Evolutionary conservation across 2,797 vertebrate genomes (phyloP).

Genomic region (Salmo trutta): DNA sequence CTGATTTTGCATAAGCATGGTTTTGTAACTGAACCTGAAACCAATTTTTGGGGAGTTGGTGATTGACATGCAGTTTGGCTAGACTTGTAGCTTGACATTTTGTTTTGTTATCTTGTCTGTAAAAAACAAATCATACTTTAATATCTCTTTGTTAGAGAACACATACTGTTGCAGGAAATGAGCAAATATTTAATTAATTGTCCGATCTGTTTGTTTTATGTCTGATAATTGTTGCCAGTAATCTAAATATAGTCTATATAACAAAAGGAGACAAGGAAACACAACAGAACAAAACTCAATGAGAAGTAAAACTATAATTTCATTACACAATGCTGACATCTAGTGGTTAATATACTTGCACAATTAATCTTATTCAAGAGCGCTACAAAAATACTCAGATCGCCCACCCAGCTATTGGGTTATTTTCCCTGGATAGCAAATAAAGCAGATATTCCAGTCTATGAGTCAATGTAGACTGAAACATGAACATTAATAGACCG

Average conservation of each 20-base stretch:
- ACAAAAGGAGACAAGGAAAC: neutral
- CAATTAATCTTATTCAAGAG: conserved; percentile 8
- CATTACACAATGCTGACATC: conserved; percentile 69
- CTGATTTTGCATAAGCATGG: neutral
- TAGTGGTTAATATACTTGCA: conserved; percentile 58
- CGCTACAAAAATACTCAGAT: neutral
- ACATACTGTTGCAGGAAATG: neutral
- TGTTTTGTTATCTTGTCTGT: neutral
- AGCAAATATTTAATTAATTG: neutral
- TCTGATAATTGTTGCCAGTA: neutral
- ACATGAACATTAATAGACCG: conserved; percentile 22
- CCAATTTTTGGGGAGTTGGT: neutral
- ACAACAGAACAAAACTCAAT: neutral
- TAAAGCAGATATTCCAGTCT: conserved; percentile 40
- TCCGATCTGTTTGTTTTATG: neutral
- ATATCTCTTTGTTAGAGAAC: neutral
- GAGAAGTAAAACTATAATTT: conserved; percentile 9
- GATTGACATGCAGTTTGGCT: neutral
- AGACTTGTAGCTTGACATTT: neutral
- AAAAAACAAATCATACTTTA: neutral
- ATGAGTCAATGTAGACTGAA: conserved; percentile 41
- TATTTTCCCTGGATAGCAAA: conserved; percentile 19
- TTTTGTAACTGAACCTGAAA: neutral
- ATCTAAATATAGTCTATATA: neutral
- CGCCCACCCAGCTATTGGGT: conserved; percentile 10